Conservation (phyloP, 2,113 vertebrate species). For the Gorsachius goisagi region DNA sequence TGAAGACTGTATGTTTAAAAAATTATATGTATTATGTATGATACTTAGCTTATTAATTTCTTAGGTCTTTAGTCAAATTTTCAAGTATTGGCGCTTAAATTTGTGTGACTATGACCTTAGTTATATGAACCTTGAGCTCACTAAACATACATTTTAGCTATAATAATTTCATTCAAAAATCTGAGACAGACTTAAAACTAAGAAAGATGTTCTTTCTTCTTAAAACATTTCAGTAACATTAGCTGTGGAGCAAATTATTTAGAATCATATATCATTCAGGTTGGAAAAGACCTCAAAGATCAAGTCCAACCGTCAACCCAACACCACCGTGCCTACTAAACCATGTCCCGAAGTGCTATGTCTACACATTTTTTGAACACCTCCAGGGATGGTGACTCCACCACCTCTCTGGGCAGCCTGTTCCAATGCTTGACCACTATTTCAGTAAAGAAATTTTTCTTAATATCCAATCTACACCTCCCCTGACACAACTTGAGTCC, state of each 20-base stretch:
- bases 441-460: too few species aligned
- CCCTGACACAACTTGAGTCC: too few species aligned
- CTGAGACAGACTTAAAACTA: not conserved
- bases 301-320: too few species aligned
- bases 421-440: too few species aligned
- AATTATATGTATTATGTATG: not conserved
- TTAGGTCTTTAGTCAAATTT: not conserved
- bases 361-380: too few species aligned
- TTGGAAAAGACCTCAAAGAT: too few species aligned
- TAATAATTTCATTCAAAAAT: not conserved
- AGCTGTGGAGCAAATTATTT: not conserved
- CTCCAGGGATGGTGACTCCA: too few species aligned
- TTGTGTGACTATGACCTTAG: not conserved
- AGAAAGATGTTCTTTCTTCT: not conserved
- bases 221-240: not conserved
- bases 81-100: not conserved
- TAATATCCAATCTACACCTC: too few species aligned
- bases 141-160: not conserved
- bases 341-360: too few species aligned
- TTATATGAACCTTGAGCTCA: not conserved
- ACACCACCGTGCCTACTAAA: too few species aligned
- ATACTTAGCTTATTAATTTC: not conserved
- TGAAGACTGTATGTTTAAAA: slow-evolving; percentile 88
- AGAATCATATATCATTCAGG: too few species aligned
- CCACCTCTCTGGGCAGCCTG: too few species aligned